These are phyloP conservation scores for Tragelaphus strepsiceros DNA, from an alignment of 2,113 vertebrate species.

Conservation along the genomic window DNA sequence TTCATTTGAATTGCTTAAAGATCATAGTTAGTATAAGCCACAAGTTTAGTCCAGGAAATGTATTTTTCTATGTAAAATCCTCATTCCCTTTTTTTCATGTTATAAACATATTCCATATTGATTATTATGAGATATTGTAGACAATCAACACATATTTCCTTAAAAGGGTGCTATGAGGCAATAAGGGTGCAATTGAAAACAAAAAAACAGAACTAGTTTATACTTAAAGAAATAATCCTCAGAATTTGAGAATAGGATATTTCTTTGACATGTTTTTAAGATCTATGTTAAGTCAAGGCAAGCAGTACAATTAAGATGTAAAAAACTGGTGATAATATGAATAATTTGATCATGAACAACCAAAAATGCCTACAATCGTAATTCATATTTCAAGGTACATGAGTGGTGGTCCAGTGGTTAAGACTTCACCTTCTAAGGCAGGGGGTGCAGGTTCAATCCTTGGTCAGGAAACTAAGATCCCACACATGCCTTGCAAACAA, in stretches of 20 bases:
- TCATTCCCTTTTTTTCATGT: neutral
- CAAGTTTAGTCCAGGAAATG: neutral
- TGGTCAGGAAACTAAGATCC: neutral
- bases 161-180: neutral
- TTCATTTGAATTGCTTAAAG: neutral
- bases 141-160: neutral
- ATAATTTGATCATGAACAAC: neutral
- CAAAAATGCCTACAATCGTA: neutral
- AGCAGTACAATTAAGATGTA: neutral
- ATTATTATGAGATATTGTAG: neutral
- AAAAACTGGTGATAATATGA: neutral
- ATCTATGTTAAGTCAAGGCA: neutral
- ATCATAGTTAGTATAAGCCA: neutral
- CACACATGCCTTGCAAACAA: neutral
- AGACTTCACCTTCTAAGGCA: neutral
- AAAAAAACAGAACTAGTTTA: neutral
- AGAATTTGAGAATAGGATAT: neutral
- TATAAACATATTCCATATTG: neutral
- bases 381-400: neutral
- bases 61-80: neutral
- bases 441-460: fast-evolving
- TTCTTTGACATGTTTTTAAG: neutral
- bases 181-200: neutral
- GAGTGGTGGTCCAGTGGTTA: neutral
- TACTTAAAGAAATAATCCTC: neutral